These are phyloP conservation scores for Xanthorhoe designata DNA, from an alignment of 2,888 invertebrate genomes.

Conservation along the genomic window DNA sequence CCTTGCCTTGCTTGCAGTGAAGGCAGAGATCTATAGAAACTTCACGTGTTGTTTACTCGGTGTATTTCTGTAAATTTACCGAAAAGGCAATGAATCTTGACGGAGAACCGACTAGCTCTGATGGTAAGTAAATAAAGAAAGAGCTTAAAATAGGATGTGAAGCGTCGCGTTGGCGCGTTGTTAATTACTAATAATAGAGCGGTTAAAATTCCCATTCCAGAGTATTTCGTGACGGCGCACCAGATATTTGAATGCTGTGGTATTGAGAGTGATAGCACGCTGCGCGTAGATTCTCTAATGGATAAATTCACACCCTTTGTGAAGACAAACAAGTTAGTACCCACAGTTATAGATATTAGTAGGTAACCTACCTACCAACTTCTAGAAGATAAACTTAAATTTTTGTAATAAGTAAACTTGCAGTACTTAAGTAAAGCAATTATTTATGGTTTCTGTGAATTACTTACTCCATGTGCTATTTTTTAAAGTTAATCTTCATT, in stretches of 20 bases:
- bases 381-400: background rate
- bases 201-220: conserved; percentile 57
- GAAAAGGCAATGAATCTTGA: conserved; percentile 66
- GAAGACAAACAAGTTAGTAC: conserved; percentile 76
- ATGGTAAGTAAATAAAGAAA: conserved; percentile 62
- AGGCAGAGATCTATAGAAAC: background rate
- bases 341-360: too few species aligned
- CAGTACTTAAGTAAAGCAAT: background rate
- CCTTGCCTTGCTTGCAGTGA: too few species aligned
- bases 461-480: background rate
- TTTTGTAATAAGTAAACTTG: background rate
- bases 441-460: background rate
- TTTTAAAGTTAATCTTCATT: background rate
- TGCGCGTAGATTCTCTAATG: conserved; percentile 74
- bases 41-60: conserved; percentile 43
- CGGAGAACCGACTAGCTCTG: conserved; percentile 62
- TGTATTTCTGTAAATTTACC: conserved; percentile 30
- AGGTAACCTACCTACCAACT: too few species aligned
- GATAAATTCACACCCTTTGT: conserved; percentile 77
- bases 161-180: conserved; percentile 69
- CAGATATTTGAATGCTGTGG: conserved; percentile 80
- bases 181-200: conserved; percentile 59
- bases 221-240: conserved; percentile 74
- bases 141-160: conserved; percentile 55
- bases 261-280: conserved; percentile 63